Evolutionary conservation across 2,113 vertebrate genomes (phyloP).

Genomic region (Nicator chloris): DNA sequence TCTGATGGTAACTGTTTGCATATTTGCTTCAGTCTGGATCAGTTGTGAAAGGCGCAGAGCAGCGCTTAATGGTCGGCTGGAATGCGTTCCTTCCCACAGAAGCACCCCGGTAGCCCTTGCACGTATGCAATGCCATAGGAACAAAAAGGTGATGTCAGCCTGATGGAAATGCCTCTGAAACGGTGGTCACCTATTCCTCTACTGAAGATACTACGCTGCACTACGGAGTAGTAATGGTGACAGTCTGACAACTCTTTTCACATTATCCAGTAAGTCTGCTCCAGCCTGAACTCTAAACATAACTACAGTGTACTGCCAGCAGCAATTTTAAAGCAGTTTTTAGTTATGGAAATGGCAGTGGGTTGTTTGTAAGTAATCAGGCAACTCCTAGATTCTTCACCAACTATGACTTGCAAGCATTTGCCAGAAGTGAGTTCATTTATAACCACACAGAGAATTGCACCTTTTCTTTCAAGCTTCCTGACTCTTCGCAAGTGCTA

Average conservation of each 20-base stretch:
- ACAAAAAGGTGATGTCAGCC: not conserved
- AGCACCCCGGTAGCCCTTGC: not conserved
- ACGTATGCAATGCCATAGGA: not conserved
- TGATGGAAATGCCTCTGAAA: not conserved
- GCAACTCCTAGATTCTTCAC: not conserved
- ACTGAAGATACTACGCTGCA: rapidly evolving
- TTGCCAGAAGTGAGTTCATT: not conserved
- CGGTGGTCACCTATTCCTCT: not conserved
- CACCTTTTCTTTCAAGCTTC: not conserved
- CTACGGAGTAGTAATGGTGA: rapidly evolving
- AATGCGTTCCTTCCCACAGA: not conserved
- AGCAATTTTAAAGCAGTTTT: not conserved
- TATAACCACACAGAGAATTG: not conserved
- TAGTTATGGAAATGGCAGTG: not conserved
- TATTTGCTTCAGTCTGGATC: not conserved
- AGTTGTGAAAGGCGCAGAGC: not conserved
- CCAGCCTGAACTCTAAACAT: not conserved
- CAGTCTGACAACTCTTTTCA: not conserved
- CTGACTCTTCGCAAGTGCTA: not conserved
- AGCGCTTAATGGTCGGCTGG: not conserved
- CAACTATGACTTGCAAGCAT: not conserved
- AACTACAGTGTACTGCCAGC: not conserved
- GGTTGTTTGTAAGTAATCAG: not conserved
- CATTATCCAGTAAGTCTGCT: not conserved
- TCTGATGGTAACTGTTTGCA: not conserved